These are phyloP conservation scores for Nymphalis polychloros DNA, from an alignment of 2,888 invertebrate species.

Conservation along the genomic window DNA sequence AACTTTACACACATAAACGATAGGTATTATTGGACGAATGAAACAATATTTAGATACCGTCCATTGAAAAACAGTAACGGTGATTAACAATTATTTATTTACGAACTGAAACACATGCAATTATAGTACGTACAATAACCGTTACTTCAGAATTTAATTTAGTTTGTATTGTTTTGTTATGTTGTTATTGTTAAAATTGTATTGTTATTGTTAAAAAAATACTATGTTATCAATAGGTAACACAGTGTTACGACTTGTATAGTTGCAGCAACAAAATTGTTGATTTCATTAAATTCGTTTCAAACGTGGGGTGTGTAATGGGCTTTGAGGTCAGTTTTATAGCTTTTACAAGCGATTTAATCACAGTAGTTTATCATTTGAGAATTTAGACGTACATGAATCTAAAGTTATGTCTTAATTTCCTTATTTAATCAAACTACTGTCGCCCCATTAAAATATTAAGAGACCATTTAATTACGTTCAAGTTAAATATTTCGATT, in stretches of 20 bases:
- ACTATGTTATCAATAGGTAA: not conserved
- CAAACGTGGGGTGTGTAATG: not conserved
- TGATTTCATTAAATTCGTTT: slow-evolving; percentile 6
- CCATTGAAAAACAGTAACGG: no score
- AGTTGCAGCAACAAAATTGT: not conserved
- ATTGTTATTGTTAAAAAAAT: not conserved
- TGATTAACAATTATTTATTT: no score
- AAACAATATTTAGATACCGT: no score
- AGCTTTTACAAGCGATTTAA: not conserved
- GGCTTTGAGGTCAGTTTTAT: slow-evolving; percentile 11
- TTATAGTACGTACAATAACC: not conserved
- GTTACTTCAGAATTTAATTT: not conserved
- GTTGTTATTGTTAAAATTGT: no score
- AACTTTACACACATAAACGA: no score
- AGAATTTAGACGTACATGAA: not conserved
- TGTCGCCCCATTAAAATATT: no score
- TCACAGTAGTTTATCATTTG: not conserved
- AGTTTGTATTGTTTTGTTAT: not conserved
- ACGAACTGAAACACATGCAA: not conserved
- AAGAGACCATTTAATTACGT: no score
- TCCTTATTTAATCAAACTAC: not conserved
- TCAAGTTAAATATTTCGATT: no score
- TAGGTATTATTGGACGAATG: no score
- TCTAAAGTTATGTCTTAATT: not conserved
- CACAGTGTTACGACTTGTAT: not conserved